A percentile compares a stretch with the other conserved stretches of the same genome.
Evolutionary conservation across 2,888 invertebrate species (phyloP).

Genomic region (Trachelus stipa): DNA sequence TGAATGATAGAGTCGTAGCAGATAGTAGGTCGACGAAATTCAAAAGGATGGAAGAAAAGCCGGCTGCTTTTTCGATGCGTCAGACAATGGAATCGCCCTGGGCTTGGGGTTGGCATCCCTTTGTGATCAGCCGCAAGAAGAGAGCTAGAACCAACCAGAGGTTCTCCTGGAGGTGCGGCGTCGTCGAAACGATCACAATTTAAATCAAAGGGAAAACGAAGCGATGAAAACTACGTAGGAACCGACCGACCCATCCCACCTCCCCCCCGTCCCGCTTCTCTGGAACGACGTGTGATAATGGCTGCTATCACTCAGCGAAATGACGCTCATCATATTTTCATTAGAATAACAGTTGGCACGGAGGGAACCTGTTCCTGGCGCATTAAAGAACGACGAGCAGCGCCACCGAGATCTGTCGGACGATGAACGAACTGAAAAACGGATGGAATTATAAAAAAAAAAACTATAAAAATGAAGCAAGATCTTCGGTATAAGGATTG

Average conservation of each 20-base stretch:
- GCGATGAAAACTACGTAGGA: not conserved
- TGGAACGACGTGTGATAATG: conserved; percentile 44
- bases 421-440: not conserved
- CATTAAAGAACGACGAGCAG: not conserved
- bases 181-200: conserved; percentile 39
- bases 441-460: not conserved
- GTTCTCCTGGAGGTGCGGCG: not conserved
- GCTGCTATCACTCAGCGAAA: conserved; percentile 43
- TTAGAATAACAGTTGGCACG: conserved; percentile 38
- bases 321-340: conserved; percentile 50
- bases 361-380: not conserved
- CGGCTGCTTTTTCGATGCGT: conserved; percentile 13
- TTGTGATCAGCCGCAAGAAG: conserved; percentile 5
- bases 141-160: not conserved
- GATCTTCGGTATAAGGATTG: no score
- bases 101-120: conserved; percentile 15
- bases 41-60: not conserved
- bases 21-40: not conserved
- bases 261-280: conserved; percentile 18
- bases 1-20: not conserved
- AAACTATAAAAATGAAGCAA: not conserved
- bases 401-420: not conserved
- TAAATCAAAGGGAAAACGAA: conserved; percentile 41
- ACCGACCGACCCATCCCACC: not conserved
- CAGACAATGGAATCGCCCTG: conserved; percentile 21